Conservation (phyloP, 1,140 invertebrate genomes). For the Caerostris extrusa region DNA sequence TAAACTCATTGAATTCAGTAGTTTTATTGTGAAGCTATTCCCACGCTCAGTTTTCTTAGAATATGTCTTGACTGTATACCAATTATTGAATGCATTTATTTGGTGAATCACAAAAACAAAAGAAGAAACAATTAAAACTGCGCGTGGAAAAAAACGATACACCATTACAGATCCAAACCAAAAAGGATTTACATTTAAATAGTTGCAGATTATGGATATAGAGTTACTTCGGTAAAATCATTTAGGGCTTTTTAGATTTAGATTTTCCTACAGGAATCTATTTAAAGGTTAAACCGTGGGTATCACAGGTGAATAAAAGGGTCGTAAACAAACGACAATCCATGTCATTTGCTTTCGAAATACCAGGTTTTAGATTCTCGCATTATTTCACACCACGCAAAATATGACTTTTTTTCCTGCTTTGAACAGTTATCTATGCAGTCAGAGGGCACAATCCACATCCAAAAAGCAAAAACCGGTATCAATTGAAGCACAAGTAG, state of each 20-base stretch:
- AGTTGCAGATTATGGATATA: not conserved
- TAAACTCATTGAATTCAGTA: not conserved
- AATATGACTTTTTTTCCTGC: conserved; percentile 34
- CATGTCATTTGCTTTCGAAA: conserved; percentile 42
- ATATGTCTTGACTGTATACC: not conserved
- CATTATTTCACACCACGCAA: conserved; percentile 38
- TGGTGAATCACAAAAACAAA: not conserved
- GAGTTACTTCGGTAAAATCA: conserved; percentile 14
- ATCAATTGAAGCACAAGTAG: conserved; percentile 25
- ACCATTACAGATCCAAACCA: not conserved
- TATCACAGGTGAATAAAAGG: conserved; percentile 11
- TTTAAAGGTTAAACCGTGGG: conserved; percentile 35
- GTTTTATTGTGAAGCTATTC: conserved; percentile 1
- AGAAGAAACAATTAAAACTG: not conserved
- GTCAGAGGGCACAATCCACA: conserved; percentile 33
- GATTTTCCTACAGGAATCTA: conserved; percentile 27
- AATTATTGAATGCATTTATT: not conserved
- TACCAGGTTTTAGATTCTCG: not conserved
- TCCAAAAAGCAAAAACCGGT: conserved; percentile 15
- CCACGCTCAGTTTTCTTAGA: not conserved
- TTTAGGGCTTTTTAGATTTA: conserved; percentile 22
- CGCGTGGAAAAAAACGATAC: not conserved
- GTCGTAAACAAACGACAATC: conserved; percentile 34
- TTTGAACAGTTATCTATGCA: conserved; percentile 32
- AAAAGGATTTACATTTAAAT: not conserved